Percentiles rank a stretch among this genome's conserved stretches.
phyloP scores from a whole-genome alignment of 2,797 vertebrate species.

The Pipistrellus pipistrellus region DNA sequence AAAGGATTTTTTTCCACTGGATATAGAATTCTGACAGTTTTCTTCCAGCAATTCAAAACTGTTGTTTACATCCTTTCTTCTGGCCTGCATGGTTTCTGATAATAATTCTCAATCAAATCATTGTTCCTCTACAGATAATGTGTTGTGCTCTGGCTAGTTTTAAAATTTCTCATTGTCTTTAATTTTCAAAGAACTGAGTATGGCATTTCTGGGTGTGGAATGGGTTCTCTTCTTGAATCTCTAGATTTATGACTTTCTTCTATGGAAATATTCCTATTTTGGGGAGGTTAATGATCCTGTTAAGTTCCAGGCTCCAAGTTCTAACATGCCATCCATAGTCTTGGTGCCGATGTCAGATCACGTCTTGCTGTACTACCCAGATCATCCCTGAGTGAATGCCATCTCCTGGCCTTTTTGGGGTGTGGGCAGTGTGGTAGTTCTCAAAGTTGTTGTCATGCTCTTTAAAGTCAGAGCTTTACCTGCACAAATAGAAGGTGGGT shows the following conservation, averaged over 20 bases:
- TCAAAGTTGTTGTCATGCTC: neutral
- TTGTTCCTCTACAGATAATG: neutral
- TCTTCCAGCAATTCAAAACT: neutral
- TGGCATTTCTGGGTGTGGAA: neutral
- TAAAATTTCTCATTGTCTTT: neutral
- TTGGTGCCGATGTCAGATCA: neutral
- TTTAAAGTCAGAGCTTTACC: neutral
- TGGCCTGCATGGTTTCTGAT: neutral
- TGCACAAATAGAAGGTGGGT: neutral
- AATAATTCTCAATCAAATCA: neutral
- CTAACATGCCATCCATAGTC: neutral
- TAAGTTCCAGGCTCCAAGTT: neutral
- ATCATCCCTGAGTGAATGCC: too few species aligned
- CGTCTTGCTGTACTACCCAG: neutral
- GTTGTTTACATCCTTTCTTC: neutral
- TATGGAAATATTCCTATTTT: neutral
- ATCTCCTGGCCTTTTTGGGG: neutral
- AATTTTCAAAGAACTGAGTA: neutral
- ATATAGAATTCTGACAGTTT: neutral
- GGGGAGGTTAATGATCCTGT: neutral
- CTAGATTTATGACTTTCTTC: neutral
- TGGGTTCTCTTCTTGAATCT: slow-evolving; percentile 22
- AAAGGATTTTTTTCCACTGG: neutral
- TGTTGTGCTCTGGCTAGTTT: neutral
- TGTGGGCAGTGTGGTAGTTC: neutral